These are phyloP conservation scores for Periparus ater DNA, from an alignment of 2,797 vertebrate genomes.

Conservation along the genomic window DNA sequence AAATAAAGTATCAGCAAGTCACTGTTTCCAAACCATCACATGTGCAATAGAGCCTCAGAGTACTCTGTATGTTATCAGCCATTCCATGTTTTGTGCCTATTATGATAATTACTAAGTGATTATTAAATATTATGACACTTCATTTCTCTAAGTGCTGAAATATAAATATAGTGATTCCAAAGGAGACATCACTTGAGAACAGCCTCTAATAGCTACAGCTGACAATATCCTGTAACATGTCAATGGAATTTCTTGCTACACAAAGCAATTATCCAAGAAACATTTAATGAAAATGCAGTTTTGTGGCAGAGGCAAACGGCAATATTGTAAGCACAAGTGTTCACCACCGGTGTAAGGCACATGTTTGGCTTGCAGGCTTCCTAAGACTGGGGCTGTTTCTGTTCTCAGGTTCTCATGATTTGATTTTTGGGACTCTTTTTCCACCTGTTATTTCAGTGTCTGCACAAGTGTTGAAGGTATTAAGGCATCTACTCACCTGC, in stretches of 20 bases:
- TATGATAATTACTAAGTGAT: conserved; percentile 1
- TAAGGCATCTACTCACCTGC: not conserved
- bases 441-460: not conserved
- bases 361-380: not conserved
- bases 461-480: not conserved
- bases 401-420: not conserved
- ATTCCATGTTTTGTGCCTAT: not conserved
- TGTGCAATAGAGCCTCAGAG: not conserved
- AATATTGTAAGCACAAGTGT: not conserved
- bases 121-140: conserved; percentile 37
- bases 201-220: not conserved
- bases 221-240: not conserved
- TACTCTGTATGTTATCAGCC: not conserved
- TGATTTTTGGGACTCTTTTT: not conserved
- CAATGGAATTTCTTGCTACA: not conserved
- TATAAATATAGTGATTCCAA: not conserved
- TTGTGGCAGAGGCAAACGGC: not conserved
- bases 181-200: not conserved
- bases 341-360: not conserved
- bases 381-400: not conserved
- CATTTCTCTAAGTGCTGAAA: not conserved
- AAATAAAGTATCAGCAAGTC: not conserved
- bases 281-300: not conserved
- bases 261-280: not conserved
- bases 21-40: not conserved